Base-by-base conservation (phyloP, 2,888 invertebrate genomes). In the Chouioia cunea region DNA sequence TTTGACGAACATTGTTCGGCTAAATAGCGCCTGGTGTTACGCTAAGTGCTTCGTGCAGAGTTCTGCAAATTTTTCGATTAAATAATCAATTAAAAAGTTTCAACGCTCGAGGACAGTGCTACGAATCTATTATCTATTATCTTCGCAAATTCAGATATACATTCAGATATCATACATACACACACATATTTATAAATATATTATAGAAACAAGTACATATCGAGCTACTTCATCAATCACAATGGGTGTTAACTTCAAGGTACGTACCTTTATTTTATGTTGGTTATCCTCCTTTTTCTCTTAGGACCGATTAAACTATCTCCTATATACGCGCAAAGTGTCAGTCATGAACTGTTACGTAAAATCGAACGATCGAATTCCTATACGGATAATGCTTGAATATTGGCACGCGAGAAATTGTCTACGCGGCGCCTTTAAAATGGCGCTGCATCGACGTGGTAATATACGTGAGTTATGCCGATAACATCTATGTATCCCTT, bases 201-300 rank as follows among this genome's bases (percentile, higher is more conserved):
- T n/a, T n/a, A n/a, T n/a, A n/a, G n/a, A n/a, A n/a, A n/a, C n/a
- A n/a, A n/a, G n/a, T n/a, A 20, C 43, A 48, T 16, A 23, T 14
- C 47, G 23, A 62, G 16, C 62, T 23, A 54, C 58, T 52, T 16
- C 60, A 43, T 12, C 50, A 36, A n/a, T 20, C 65, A 71, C 58
- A 72, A 79, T 79, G 79, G 79, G 79, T 76, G 70, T 79, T 69
- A 76, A 73, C 73, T 76, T 76, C 67, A 79, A 79, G 79, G 79
- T 79, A 78, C 48, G 79, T 75, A 70, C 44, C 47, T 6, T 36
- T 36, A 36, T 36, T 63, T 54, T 20, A 8, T 47, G 47, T 16
- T 65, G n/a, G 2, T 44, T 44, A n/a, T 27, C 4, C 4, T 16
- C 43, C 23, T 52, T 18, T 59, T 18, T 46, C 44, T 52, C n/a